These are phyloP conservation scores for Leptinotarsa tumamoca DNA, from an alignment of 2,888 invertebrate species.

Conservation along the genomic window DNA sequence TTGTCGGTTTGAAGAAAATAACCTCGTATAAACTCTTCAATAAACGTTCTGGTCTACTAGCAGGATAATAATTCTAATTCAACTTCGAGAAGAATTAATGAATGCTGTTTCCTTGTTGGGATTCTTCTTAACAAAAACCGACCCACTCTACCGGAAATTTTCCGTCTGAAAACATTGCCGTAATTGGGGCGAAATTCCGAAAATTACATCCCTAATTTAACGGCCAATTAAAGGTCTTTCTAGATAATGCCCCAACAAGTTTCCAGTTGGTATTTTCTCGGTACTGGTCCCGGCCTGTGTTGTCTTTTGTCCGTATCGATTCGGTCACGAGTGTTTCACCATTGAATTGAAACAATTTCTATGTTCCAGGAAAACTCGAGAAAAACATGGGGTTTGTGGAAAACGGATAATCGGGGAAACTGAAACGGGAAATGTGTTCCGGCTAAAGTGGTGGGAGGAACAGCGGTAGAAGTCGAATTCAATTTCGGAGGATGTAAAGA, in stretches of 20 bases:
- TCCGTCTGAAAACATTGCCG: slow-evolving; percentile 20
- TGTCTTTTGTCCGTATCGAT: slow-evolving; percentile 12
- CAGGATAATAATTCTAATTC: neutral
- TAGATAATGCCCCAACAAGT: slow-evolving; percentile 6
- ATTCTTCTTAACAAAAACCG: neutral
- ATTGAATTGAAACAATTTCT: neutral
- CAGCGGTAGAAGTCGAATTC: no score
- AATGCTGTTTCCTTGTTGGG: neutral
- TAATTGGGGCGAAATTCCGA: slow-evolving; percentile 21
- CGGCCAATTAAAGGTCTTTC: slow-evolving; percentile 19
- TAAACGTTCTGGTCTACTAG: neutral
- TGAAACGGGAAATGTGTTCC: neutral
- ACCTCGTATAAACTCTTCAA: neutral
- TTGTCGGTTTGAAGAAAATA: no score
- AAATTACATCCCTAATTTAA: slow-evolving; percentile 28
- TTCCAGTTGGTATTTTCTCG: slow-evolving; percentile 18
- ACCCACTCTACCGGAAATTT: neutral
- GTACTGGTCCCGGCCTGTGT: slow-evolving; percentile 2
- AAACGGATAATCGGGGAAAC: neutral
- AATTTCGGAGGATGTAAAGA: no score
- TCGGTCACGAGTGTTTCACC: neutral
- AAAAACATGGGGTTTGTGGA: neutral
- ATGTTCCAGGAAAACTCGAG: neutral
- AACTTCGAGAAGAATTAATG: neutral
- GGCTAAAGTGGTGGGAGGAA: neutral